Conservation (phyloP, 2,113 vertebrate genomes). For the Xiphophorus couchianus region DNA sequence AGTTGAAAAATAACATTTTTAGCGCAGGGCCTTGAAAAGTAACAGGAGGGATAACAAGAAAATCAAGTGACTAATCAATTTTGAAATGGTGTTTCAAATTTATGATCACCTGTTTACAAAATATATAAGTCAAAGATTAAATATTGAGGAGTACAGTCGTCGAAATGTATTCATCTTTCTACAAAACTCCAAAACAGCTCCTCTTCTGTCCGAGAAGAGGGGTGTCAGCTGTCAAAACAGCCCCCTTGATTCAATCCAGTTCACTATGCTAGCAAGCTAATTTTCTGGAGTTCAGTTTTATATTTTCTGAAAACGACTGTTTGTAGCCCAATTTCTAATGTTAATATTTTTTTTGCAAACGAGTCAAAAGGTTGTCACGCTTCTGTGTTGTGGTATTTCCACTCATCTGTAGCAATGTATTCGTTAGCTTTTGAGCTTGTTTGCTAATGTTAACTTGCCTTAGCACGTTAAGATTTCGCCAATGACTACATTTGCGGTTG, state of each 20-base stretch:
- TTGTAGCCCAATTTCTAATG: not conserved
- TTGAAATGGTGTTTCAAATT: not conserved
- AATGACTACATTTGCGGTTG: slow-evolving; percentile 33
- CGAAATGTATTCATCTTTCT: slow-evolving; percentile 36
- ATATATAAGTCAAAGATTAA: not conserved
- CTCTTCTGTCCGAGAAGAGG: slow-evolving; percentile 46
- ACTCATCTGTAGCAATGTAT: slow-evolving; percentile 27
- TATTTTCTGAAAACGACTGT: not conserved
- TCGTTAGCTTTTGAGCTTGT: slow-evolving; percentile 44
- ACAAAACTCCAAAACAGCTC: slow-evolving; percentile 37
- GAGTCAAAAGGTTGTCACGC: not conserved
- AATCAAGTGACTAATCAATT: not conserved
- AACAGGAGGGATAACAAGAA: not conserved
- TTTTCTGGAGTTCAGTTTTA: not conserved
- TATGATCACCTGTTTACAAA: not conserved
- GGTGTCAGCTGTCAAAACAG: slow-evolving; percentile 80
- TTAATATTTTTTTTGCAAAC: not conserved
- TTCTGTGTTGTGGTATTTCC: slow-evolving; percentile 1
- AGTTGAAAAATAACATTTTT: not conserved
- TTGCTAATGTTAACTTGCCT: slow-evolving; percentile 53
- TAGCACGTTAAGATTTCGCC: slow-evolving; percentile 41
- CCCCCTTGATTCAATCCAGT: slow-evolving; percentile 35
- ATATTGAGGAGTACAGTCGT: slow-evolving; percentile 36
- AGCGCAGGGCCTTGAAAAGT: slow-evolving; percentile 36
- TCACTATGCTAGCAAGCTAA: slow-evolving; percentile 30